These are phyloP conservation scores for Microtus oregoni DNA, from an alignment of 2,113 vertebrate genomes.

Conservation along the genomic window DNA sequence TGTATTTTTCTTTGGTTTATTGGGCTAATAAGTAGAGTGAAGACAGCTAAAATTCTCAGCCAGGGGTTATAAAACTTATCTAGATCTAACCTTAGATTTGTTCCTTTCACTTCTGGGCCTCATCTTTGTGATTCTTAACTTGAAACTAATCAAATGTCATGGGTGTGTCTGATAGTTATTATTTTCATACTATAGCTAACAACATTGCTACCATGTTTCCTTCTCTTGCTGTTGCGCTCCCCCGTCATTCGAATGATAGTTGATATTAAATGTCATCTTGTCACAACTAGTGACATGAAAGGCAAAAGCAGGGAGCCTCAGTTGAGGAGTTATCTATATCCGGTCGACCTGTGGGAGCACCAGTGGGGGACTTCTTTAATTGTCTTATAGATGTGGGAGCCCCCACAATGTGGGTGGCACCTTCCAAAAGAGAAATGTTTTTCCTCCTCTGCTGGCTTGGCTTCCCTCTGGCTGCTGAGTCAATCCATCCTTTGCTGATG, in stretches of 20 bases:
- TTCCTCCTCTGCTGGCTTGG: neutral
- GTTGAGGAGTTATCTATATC: neutral
- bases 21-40: neutral
- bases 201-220: neutral
- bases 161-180: neutral
- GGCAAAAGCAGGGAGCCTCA: neutral
- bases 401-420: neutral
- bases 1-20: neutral
- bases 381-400: neutral
- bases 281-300: neutral
- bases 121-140: neutral
- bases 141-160: neutral
- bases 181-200: neutral
- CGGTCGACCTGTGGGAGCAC: neutral
- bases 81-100: neutral
- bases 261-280: neutral
- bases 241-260: neutral
- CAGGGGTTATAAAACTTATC: neutral
- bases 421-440: neutral
- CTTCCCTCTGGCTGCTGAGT: neutral
- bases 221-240: neutral
- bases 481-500: neutral
- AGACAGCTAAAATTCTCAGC: no score
- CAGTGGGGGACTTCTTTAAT: no score
- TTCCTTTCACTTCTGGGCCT: neutral